A percentile compares a stretch with the other conserved stretches of the same genome.
These are phyloP conservation scores for Halichoerus grypus DNA, from an alignment of 2,113 vertebrate species.

Conservation along the genomic window DNA sequence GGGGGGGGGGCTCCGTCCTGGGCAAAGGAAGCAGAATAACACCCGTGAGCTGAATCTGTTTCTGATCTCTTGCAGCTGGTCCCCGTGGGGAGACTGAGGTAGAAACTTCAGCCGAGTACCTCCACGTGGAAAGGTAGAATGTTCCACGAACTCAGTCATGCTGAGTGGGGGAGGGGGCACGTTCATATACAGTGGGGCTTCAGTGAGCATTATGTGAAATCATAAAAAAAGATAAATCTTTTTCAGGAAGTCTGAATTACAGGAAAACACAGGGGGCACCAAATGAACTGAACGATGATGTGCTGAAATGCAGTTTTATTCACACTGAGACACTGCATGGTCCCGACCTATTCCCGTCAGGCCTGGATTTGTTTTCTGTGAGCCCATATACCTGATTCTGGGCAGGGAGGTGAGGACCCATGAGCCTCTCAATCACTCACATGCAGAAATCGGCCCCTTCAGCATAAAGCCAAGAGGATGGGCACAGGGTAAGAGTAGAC, in stretches of 20 bases:
- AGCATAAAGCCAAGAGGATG: not conserved
- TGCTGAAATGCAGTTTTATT: too few relatives aligned
- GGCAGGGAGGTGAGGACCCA: not conserved
- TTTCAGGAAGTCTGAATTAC: not conserved
- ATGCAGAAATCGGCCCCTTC: not conserved
- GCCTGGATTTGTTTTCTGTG: not conserved
- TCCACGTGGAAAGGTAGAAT: not conserved
- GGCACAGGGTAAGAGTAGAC: not conserved
- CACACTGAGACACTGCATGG: not conserved
- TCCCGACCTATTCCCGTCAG: not conserved
- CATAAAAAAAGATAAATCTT: not conserved
- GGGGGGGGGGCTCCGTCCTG: not conserved
- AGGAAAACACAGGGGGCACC: not conserved
- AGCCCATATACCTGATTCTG: not conserved
- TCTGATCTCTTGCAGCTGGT: not conserved
- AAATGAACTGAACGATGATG: not conserved
- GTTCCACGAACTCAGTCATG: not conserved
- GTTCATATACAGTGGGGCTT: not conserved
- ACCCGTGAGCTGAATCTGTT: not conserved
- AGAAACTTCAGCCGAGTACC: not conserved
- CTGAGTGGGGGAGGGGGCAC: accelerated
- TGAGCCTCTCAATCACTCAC: not conserved
- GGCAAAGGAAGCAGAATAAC: not conserved
- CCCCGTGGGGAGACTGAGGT: not conserved
- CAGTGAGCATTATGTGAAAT: not conserved